These are phyloP conservation scores for Spodoptera litura DNA, from an alignment of 1,140 invertebrate genomes.

Conservation along the genomic window DNA sequence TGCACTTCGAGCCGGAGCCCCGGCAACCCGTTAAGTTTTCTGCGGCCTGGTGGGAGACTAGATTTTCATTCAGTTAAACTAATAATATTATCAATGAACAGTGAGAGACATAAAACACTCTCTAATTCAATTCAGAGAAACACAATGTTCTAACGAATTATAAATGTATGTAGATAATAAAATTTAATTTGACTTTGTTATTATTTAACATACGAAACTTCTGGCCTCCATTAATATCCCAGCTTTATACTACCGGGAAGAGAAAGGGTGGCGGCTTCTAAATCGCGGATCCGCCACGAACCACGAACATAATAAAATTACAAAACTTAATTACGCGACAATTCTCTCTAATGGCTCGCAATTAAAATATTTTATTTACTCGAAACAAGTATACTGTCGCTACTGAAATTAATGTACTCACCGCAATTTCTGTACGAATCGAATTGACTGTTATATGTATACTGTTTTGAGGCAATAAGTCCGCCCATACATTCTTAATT, in stretches of 20 bases:
- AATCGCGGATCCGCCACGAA: not conserved
- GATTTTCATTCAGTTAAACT: no score
- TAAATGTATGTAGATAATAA: no score
- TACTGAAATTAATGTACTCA: not conserved
- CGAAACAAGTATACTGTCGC: slow-evolving; percentile 2
- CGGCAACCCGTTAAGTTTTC: not conserved
- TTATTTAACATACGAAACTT: not conserved
- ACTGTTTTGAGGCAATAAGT: no score
- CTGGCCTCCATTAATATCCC: not conserved
- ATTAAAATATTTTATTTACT: slow-evolving; percentile 21
- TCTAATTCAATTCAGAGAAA: not conserved
- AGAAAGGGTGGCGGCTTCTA: not conserved
- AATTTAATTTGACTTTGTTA: not conserved
- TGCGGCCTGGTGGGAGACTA: not conserved
- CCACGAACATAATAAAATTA: slow-evolving; percentile 33
- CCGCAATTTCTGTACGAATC: no score
- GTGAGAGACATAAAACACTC: no score
- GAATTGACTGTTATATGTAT: no score
- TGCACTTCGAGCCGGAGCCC: no score
- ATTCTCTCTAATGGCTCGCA: not conserved
- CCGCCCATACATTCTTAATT: no score
- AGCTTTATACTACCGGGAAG: not conserved
- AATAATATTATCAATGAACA: no score
- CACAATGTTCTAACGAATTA: no score
- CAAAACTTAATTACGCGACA: slow-evolving; percentile 14